Evolutionary conservation across 2,888 invertebrate genomes (phyloP), one percentile per base, ranked within the genome.

Genomic region (Lacanobia wlatinum): DNA sequence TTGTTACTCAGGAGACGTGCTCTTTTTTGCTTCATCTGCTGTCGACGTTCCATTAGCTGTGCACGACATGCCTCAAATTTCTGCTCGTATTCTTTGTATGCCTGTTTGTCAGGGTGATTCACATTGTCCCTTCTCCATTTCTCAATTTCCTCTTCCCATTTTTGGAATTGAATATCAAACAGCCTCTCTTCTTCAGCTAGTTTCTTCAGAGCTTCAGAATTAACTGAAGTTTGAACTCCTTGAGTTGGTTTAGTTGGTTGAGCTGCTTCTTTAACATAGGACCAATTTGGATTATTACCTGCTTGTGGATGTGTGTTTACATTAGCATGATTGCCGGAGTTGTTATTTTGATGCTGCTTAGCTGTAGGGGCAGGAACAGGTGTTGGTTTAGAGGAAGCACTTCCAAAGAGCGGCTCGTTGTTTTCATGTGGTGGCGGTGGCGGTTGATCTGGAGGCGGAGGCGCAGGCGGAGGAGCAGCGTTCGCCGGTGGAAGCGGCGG

Each of bases 91-190:
- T 98, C 97, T 85, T 97, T 97, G 90, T 98, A 98, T 84, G 98
- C 98, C 93, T 97, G 97, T 92, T 98, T 98, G 91, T 99, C 98
- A 0, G 99, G 99, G 95, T 99, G 99, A 92, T 98, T 98, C 50
- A 97, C 98, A 95, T 99, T 99, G 89, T 98, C 98, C 79, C 97
- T 97, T 90, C 98, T 98, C 99, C 99, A 99, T 87, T 98, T 98
- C 87, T 98, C 97, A 92, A 99, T 99, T 91, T 99, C 98, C 84
- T 98, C 97, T 93, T 99, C 98, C 99, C 99, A 99, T 89, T 98
- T 98, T 87, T 97, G 97, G 91, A 99, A 99, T 92, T 99, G 98
- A 78, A 97, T 97, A 90, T 98, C 98, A 94, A 99, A 99, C 74
- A 97, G 97, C 91, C 97, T 97, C 92, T 99, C 98, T 87, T 98